Base-by-base conservation (phyloP, 2,113 vertebrate genomes). In the Cochlearius cochlearius region DNA sequence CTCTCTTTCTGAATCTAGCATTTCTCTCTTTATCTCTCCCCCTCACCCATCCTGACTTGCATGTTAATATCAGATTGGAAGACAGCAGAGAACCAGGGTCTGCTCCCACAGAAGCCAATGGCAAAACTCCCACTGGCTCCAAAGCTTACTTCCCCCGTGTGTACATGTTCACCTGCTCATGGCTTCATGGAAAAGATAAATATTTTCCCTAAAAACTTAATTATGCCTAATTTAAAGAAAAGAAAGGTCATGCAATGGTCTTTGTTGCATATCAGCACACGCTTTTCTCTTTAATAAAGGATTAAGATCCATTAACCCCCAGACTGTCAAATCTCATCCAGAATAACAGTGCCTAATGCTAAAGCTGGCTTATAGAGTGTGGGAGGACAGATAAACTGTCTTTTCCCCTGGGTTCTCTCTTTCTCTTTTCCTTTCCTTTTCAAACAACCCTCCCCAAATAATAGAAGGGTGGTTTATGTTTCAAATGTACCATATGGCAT, bases 401-500 rank as follows among this genome's bases (percentile, higher is more conserved):
- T 98, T 98, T 97, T 98, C 98, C 97, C 98, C 41, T 94, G 97
- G 97, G 98, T 45, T 97, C 50, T 83, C 84, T 90, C 82, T 92
- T 97, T 97, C 86, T 94, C 82, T 92, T 88, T 92, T 36, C 30
- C 62, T 91, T 91, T 89, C 64, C 90, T 97, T 97, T 97, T 97
- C 96, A 96, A 96, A 96, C 18, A 34, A 75, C 92, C 91, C 95
- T 91, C 86, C 89, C 94, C 81, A 86, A 97, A 98, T 98, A 98
- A 98, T 97, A 92, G 94, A 98, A 93, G 86, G 86, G 92, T 92
- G 94, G 95, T 98, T 98, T 98, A 97, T 97, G 97, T 98, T 98
- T 98, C 98, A 96, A 97, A 97, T 94, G 97, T 97, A 98, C 98
- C 98, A 98, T 98, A 98, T 98, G 98, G 98, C 97, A 82, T 91